These are phyloP conservation scores for Spilosoma lubricipeda DNA, from an alignment of 2,888 invertebrate species.

Conservation along the genomic window DNA sequence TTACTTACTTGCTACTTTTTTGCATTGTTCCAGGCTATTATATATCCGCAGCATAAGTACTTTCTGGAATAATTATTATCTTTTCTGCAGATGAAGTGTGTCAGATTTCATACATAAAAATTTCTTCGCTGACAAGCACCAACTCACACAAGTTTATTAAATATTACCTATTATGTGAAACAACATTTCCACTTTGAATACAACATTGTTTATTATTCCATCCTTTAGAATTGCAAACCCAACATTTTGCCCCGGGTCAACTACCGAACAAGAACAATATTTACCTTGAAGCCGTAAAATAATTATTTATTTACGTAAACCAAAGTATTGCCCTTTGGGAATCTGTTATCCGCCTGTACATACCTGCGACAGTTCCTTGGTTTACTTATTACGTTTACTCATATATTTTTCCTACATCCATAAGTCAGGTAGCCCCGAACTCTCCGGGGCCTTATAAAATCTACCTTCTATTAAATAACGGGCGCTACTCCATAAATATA, in stretches of 20 bases:
- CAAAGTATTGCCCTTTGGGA: not conserved
- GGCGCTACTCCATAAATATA: slow-evolving; percentile 7
- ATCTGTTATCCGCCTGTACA: not conserved
- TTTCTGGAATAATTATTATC: no score
- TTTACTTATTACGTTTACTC: slow-evolving; percentile 11
- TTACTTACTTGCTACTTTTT: no score
- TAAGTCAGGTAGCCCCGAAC: slow-evolving; percentile 8
- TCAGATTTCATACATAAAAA: no score
- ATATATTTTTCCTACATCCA: slow-evolving; percentile 11
- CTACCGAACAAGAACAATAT: not conserved
- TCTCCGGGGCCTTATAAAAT: slow-evolving; percentile 15
- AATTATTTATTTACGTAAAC: not conserved
- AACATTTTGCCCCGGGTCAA: not conserved
- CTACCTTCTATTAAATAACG: slow-evolving; percentile 19
- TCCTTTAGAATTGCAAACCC: not conserved
- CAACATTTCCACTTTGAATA: no score
- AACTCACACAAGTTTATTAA: no score
- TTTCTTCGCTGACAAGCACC: no score
- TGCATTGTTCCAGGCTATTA: no score
- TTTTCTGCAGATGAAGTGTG: no score
- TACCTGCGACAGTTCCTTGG: not conserved
- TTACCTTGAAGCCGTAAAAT: slow-evolving; percentile 1
- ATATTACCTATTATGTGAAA: no score
- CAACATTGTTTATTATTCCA: no score
- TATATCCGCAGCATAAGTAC: no score